Evolutionary conservation across 2,888 invertebrate genomes (phyloP), one percentile per base, ranked within the genome.

Genomic region (Stenolophus ochropezus): DNA sequence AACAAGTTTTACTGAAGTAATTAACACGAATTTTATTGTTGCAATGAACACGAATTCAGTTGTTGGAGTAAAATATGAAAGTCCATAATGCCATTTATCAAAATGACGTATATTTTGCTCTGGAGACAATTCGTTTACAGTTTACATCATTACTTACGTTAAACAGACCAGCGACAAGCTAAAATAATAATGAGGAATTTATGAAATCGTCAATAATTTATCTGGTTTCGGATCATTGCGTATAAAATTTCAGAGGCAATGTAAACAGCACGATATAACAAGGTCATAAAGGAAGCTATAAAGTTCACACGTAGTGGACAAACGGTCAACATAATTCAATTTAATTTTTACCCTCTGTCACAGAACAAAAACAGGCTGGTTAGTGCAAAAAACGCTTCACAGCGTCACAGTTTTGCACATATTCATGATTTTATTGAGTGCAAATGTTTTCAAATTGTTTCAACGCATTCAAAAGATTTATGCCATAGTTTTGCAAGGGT

Each of bases 231-330:
- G 61, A 61, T 61, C 61, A 61, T 27, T 25, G 61, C 61, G 61
- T 61, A 61, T 25, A 61, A 61, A 61, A 61, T 61, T 23, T n/a
- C 61, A 23, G 23, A 23, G 5, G 23, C 61, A 61, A 21, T 61
- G 61, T 61, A 61, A 61, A 61, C 61, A 61, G 23, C 25, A 23
- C 25, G 61, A 23, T 61, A 23, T 61, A 61, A 61, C 61, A 61
- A 61, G 61, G 61, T 61, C 61, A 23, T 61, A 61, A 61, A 61
- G 61, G 61, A 61, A 61, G 61, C 61, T 61, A 61, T 61, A 61
- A 61, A 61, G 61, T 61, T 61, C 61, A 61, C 61, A 61, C 61
- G 61, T 61, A 61, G 25, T 61, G 61, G 61, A 61, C 61, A 61
- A 61, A 61, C 25, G 61, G 61, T 61, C 61, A 61, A 61, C 61